phyloP scores from a whole-genome alignment of 2,113 vertebrate genomes.

The Corynorhinus townsendii region DNA sequence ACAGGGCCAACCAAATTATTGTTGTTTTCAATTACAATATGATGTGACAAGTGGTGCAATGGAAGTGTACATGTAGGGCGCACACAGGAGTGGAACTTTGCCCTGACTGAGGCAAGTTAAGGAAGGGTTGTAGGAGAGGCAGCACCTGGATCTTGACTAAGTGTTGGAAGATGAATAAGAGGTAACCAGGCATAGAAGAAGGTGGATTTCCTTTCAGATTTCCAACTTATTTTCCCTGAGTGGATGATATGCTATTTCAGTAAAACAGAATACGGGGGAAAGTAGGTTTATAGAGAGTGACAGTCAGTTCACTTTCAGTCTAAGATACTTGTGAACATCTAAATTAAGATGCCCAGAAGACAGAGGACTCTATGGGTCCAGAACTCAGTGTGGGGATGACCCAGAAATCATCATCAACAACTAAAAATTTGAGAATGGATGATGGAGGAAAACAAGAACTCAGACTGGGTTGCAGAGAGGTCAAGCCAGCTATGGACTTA shows the following conservation, averaged over 20 bases:
- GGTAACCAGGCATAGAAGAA: not conserved
- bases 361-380: not conserved
- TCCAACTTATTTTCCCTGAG: not conserved
- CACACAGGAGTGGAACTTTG: rapidly evolving
- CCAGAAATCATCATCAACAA: not conserved
- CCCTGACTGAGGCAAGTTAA: not conserved
- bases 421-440: not conserved
- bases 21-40: not conserved
- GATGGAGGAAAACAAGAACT: not conserved
- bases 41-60: rapidly evolving
- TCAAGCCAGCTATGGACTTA: not conserved
- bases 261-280: not conserved
- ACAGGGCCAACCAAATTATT: not conserved
- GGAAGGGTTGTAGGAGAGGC: not conserved
- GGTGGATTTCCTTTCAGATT: not conserved
- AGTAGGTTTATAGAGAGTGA: not conserved
- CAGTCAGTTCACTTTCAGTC: not conserved
- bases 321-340: not conserved
- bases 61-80: not conserved
- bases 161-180: not conserved
- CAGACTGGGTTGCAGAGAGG: not conserved
- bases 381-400: not conserved
- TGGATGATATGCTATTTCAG: not conserved
- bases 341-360: not conserved
- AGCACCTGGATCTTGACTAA: not conserved